Base-by-base conservation (phyloP, 2,888 invertebrate genomes). In the Molorchus minor region DNA sequence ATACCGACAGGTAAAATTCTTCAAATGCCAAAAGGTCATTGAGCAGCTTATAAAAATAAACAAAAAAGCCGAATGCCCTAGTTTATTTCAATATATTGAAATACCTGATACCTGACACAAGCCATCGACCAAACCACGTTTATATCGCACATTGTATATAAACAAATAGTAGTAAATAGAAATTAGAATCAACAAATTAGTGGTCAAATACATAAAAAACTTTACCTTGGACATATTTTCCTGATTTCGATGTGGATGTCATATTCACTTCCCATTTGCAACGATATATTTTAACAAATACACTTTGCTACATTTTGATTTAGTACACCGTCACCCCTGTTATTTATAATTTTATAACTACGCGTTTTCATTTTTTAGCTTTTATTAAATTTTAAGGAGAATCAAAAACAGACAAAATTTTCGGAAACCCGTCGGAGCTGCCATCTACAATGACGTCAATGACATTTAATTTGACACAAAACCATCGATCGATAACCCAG, bases 221-320 rank as follows among this genome's bases (percentile, higher is more conserved):
- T 25, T 73, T 75, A 82, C 82, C 81, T 77, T 79, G 77, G 66
- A 73, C 80, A 81, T 81, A 76, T 78, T 81, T 82, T 53, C 78
- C 80, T 51, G 77, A 73, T 79, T 81, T 82, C 69, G 81, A 77
- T 71, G 79, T 80, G 64, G 80, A 77, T 72, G 81, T 80, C 82
- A 82, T 82, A 73, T 72, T 79, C 75, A 74, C 71, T 70, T 74
- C 69, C 71, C 52, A 52, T 36, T 47, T 38, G 52, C 44, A 33
- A n/a, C 25, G 44, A 44, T 54, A 16, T 40, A 56, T 47, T 64
- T 41, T 16, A 41, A 41, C 52, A 41, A 15, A 38, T 25, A 2
- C 19, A 41, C 41, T 41, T 30, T 13, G 52, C 40, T 29, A 52
- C 40, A 41, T 52, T 29, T 20, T 52, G 29, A 52, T 29, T 41